Conservation (phyloP, 2,797 vertebrate genomes). For the Emydoidea blandingii region DNA sequence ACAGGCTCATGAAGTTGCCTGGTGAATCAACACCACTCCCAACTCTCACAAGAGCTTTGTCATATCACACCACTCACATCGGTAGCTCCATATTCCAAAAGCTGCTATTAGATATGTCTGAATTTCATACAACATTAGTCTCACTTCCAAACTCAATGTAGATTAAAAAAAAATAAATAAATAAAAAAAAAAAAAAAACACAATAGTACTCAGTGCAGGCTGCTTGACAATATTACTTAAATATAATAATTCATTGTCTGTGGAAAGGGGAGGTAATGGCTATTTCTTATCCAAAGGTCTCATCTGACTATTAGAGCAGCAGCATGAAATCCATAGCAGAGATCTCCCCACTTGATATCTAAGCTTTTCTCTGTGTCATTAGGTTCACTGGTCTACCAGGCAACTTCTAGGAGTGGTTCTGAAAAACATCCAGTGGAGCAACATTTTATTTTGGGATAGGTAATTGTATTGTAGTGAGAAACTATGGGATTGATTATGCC, state of each 20-base stretch:
- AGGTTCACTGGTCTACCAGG: not conserved
- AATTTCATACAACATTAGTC: not conserved
- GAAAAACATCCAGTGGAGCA: not conserved
- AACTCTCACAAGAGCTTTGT: not conserved
- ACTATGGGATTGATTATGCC: not conserved
- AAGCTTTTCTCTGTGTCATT: not conserved
- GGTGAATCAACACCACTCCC: constrained; percentile 6
- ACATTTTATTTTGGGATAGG: constrained; percentile 15
- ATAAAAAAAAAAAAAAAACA: not conserved
- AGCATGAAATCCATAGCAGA: not conserved
- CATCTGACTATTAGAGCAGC: not conserved
- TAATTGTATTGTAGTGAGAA: constrained; percentile 4
- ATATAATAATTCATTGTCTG: not conserved
- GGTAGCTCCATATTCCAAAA: not conserved
- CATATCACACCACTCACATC: not conserved
- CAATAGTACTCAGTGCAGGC: not conserved
- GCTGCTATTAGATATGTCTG: not conserved
- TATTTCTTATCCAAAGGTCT: not conserved
- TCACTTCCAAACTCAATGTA: not conserved
- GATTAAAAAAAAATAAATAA: constrained; percentile 6
- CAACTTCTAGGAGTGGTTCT: not conserved
- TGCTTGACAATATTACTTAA: not conserved
- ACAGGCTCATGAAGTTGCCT: constrained; percentile 32
- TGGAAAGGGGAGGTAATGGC: not conserved
- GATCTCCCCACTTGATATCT: not conserved